Base-by-base conservation (phyloP, 2,888 invertebrate genomes). In the Pterostichus madidus region DNA sequence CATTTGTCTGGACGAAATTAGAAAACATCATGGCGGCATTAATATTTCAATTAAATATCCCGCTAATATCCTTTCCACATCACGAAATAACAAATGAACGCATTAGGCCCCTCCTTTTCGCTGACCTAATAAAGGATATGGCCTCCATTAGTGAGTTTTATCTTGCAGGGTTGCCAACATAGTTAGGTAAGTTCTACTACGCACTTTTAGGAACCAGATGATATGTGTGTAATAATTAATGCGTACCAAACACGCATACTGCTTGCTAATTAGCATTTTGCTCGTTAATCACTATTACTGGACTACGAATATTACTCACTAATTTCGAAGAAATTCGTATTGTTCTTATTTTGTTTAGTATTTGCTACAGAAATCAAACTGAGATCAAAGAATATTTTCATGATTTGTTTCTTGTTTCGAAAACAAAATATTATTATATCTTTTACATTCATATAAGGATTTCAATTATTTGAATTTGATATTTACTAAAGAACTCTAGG, bases 1-100 rank as follows among this genome's bases (percentile, higher is more conserved):
- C 39, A 39, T 39, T 39, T 39, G 39, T 39, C 39, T 39, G 39
- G 39, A 39, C 39, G 39, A 39, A 39, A 39, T 39, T 39, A 39
- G 39, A 39, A 39, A 39, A 39, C 68, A 71, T 39, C 52, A 75
- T 75, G 53, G 75, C 44, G 75, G 78, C 31, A 56, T 59, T 35
- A 78, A 78, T 78, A 78, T 78, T 78, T 78, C 78, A 78, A 78
- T 78, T 78, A 78, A 24, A 61, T 78, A 78, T 78, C 44, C 35
- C 32, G 39, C 31, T 73, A 73, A 73, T 77, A 53, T 77, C 32
- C 56, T 17, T 39, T 17, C 56, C 17, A 44, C 46, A 59, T 78
- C 78, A 77, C 53, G 35, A 35, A 49, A 59, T 77, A 77, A 77
- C 77, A 77, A 77, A 77, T 77, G 56, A 59, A 39, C 32, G 77